A percentile compares a stretch with the other conserved stretches of the same genome.
Evolutionary conservation across 2,888 invertebrate species (phyloP).

Genomic region (Nephrocerus scutellatus): DNA sequence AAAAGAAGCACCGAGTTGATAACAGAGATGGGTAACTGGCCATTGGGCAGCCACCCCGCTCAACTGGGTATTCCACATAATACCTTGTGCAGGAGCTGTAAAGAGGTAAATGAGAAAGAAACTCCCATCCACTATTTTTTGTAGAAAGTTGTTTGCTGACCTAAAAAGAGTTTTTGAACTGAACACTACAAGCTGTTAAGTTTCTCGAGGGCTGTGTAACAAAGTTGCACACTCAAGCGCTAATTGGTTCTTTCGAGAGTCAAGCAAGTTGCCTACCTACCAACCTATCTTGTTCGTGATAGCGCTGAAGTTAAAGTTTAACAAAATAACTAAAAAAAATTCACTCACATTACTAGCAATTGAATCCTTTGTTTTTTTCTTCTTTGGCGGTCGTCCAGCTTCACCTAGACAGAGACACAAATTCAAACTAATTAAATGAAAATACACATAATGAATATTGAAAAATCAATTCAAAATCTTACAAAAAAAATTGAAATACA

Average conservation of each 20-base stretch:
- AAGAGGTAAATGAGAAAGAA: no score
- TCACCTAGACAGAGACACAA: constrained; percentile 32
- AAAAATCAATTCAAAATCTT: neutral
- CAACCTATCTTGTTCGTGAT: constrained; percentile 21
- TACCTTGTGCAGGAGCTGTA: no score
- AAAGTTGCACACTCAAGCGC: constrained; percentile 1
- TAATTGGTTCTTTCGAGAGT: neutral
- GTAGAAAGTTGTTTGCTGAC: no score
- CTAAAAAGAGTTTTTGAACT: no score
- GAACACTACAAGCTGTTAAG: constrained; percentile 2
- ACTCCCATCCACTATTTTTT: no score
- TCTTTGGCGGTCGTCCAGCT: constrained; percentile 42
- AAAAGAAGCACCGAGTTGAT: no score
- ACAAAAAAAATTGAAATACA: neutral
- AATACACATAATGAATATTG: neutral
- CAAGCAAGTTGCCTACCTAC: neutral
- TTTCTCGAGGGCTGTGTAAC: neutral
- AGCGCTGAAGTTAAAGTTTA: neutral
- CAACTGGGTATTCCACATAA: no score
- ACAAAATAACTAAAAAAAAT: neutral
- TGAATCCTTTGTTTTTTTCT: constrained; percentile 44
- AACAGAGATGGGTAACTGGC: no score
- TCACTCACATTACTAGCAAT: constrained; percentile 39
- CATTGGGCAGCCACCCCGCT: no score
- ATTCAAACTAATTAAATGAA: no score